Percentiles rank a stretch among this genome's conserved stretches.
phyloP scores from a whole-genome alignment of 2,888 invertebrate genomes.

The Trachelus stipa region DNA sequence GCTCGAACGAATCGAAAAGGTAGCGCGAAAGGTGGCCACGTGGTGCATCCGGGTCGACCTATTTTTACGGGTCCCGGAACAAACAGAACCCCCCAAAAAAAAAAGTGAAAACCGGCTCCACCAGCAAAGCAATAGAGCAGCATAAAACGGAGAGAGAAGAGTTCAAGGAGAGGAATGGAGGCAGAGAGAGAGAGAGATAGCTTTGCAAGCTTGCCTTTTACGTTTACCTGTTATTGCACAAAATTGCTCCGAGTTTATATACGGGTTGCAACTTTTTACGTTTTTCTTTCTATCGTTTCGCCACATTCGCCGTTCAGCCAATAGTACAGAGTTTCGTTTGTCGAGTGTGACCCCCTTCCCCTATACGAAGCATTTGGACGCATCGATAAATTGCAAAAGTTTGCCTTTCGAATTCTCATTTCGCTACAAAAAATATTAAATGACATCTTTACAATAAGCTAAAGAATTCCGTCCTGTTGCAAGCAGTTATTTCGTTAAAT shows the following conservation, averaged over 20 bases:
- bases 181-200: slow-evolving; percentile 17
- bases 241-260: slow-evolving; percentile 52
- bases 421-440: not conserved
- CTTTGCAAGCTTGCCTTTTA: slow-evolving; percentile 41
- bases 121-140: slow-evolving; percentile 22
- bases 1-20: not conserved
- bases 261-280: slow-evolving; percentile 29
- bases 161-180: slow-evolving; percentile 7
- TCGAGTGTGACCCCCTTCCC: not conserved
- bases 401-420: not conserved
- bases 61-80: not conserved
- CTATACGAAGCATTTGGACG: slow-evolving; percentile 21
- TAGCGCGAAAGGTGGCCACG: not conserved
- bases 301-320: not conserved
- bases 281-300: not conserved
- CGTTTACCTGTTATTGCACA: slow-evolving; percentile 46
- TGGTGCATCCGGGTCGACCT: not conserved
- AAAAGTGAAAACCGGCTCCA: not conserved
- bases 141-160: slow-evolving; percentile 17
- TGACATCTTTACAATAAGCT: not conserved
- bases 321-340: not conserved
- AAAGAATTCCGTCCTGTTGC: not conserved
- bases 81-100: not conserved
- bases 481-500: not conserved
- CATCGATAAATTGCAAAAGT: slow-evolving; percentile 15